Base-by-base conservation (phyloP, 2,888 invertebrate species). In the Hypomecis atomaria region DNA sequence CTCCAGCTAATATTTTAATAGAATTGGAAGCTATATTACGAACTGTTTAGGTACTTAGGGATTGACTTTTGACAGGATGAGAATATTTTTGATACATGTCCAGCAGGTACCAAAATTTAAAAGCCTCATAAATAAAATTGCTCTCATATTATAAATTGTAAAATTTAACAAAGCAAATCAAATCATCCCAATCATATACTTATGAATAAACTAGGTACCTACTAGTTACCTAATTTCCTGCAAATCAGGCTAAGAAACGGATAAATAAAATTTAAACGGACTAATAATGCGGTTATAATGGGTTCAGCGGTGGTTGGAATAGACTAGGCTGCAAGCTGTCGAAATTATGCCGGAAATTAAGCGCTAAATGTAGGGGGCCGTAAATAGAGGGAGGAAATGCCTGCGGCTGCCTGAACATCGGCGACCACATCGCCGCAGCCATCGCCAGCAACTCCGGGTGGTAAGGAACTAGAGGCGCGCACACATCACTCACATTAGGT, bases 381-480 rank as follows among this genome's bases (percentile, higher is more conserved):
- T 71, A 79, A 68, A 65, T 57, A 0, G 69, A 59, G 6, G 67
- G 68, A 44, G 65, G 10, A 38, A 61, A 65, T 7, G 57, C 33
- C 34, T 79, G 63, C 0, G 81, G 75, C n/a, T 74, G 69, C 42
- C 79, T 78, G 11, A 81, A 66, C 61, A 78, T 66, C 3, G 78
- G 66, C 0, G 79, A 74, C 83, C 85, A 85, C 73, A 85, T 75
- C 33, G 82, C 79, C 0, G 85, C 79, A 1, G 83, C 78, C 69
- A 85, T 72, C 34, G 82, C 84, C 67, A 80, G 44, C 62, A 80
- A 50, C 42, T 83, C 85, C 33, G 84, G 78, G 72, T 73, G 75
- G 63, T 75, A 78, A 6, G 74, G 67, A 65, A 69, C 62, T 40
- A 71, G 54, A 37, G 71, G 70, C 6, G 56, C 66, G 60, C 71